A percentile compares a stretch with the other conserved stretches of the same genome.
Evolutionary conservation across 1,140 invertebrate species (phyloP).

Genomic region (Chrysopa pallens): DNA sequence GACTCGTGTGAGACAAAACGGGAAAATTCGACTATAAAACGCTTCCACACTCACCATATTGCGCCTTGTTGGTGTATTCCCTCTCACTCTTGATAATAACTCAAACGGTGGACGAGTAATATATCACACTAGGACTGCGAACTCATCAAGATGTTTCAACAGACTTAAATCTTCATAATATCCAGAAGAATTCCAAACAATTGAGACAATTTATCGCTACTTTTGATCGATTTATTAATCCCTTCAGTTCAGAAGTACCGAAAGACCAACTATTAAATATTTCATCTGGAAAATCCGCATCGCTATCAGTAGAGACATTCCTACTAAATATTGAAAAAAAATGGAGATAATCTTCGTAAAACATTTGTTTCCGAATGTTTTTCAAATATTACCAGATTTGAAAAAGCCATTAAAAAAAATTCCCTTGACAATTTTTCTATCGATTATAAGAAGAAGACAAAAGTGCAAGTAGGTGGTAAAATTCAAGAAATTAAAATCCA

Average conservation of each 20-base stretch:
- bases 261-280: constrained; percentile 8
- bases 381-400: constrained; percentile 7
- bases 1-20: too few relatives aligned
- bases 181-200: constrained; percentile 7
- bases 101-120: too few relatives aligned
- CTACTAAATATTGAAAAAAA: constrained; percentile 5
- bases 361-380: constrained; percentile 8
- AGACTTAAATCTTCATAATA: constrained; percentile 5
- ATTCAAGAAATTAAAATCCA: constrained; percentile 12
- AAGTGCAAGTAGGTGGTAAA: constrained; percentile 9
- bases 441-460: constrained; percentile 5
- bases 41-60: too few relatives aligned
- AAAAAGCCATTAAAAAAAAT: constrained; percentile 3
- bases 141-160: constrained; percentile 4
- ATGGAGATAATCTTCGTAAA: constrained; percentile 3
- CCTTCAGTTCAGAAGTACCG: constrained; percentile 5
- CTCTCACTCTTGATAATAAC: too few relatives aligned
- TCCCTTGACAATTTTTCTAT: not conserved
- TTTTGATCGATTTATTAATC: constrained; percentile 8
- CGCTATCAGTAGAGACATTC: constrained; percentile 5
- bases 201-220: constrained; percentile 5
- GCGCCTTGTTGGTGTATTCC: too few relatives aligned
- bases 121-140: not conserved
- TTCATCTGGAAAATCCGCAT: constrained; percentile 5
- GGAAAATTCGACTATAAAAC: too few relatives aligned